Conservation (phyloP, 1,140 invertebrate species). For the Procambarus clarkii region DNA sequence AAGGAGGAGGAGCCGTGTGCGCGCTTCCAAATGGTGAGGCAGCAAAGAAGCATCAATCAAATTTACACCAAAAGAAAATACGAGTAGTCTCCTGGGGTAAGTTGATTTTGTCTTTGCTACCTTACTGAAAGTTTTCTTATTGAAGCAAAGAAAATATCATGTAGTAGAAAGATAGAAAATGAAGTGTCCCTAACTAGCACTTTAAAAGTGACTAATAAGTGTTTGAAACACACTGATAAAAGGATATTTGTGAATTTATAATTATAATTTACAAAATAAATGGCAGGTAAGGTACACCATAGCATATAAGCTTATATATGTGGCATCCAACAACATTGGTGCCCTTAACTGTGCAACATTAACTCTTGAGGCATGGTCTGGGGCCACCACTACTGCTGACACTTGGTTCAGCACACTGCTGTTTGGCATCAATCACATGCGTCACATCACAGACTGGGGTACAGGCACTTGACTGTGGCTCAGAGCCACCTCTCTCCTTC, state of each 20-base stretch:
- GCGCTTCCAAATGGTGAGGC: not conserved
- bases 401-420: slow-evolving; percentile 62
- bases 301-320: slow-evolving; percentile 51
- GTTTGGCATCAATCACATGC: slow-evolving; percentile 70
- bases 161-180: slow-evolving; percentile 29
- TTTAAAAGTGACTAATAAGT: slow-evolving; percentile 53
- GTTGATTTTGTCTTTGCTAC: slow-evolving; percentile 18
- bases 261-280: slow-evolving; percentile 61
- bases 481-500: slow-evolving; percentile 61
- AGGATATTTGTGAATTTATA: slow-evolving; percentile 56
- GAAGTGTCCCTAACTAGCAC: slow-evolving; percentile 46
- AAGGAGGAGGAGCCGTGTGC: not conserved
- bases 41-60: not conserved
- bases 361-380: slow-evolving; percentile 70
- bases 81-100: not conserved
- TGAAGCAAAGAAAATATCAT: slow-evolving; percentile 38
- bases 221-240: slow-evolving; percentile 64
- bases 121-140: not conserved
- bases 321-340: slow-evolving; percentile 49
- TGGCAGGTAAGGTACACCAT: slow-evolving; percentile 55
- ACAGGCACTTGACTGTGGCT: slow-evolving; percentile 67
- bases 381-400: slow-evolving; percentile 61
- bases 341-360: slow-evolving; percentile 55
- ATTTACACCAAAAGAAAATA: not conserved
- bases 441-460: slow-evolving; percentile 69